Evolutionary conservation across 2,888 invertebrate species (phyloP), one percentile per base, ranked within the genome.

Genomic region (Flexamia atlantica): DNA sequence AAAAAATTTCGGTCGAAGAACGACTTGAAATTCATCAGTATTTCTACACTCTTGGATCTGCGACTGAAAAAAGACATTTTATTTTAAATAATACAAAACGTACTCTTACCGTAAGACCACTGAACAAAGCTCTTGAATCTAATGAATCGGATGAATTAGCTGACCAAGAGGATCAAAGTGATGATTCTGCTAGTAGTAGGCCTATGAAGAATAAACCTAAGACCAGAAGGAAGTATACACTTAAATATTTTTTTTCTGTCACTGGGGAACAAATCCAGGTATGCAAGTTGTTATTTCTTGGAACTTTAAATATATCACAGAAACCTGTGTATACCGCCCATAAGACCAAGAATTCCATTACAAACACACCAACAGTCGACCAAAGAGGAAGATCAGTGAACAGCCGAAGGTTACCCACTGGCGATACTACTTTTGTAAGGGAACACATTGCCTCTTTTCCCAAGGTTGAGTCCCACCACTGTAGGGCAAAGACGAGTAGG

Each of bases 321-420:
- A 82, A 82, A 68, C 82, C 82, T 20, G 42, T 82, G 1, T 82
- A 82, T 23, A 82, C 82, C 23, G 36, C 82, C 0, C 82, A 82
- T 25, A 23, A 12, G 0, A 82, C 64, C 5, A 82, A 82, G 36
- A 82, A 68, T 36, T 36, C 28, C 1, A 30, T 10, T 14, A 82
- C 82, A 5, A 68, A 68, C 40, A 68, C 40, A 28, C 68, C 82
- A 17, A 42, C 68, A 40, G 28, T 4, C 7, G 68, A 82, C n/a
- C n/a, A 40, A 42, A 32, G 82, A 40, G 82, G 82, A 0, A 40
- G 25, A 68, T 42, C 7, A 14, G 42, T 25, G 4, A 20, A 68
- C 2, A 82, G 82, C 23, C 40, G 68, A 28, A 3, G 64, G 10
- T 7, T 25, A 68, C 60, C 81, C 0, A 17, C 17, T 3, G 64